A percentile compares a stretch with the other conserved stretches of the same genome.
These are phyloP conservation scores for Hirundo rustica DNA, from an alignment of 2,797 vertebrate species.

Conservation along the genomic window DNA sequence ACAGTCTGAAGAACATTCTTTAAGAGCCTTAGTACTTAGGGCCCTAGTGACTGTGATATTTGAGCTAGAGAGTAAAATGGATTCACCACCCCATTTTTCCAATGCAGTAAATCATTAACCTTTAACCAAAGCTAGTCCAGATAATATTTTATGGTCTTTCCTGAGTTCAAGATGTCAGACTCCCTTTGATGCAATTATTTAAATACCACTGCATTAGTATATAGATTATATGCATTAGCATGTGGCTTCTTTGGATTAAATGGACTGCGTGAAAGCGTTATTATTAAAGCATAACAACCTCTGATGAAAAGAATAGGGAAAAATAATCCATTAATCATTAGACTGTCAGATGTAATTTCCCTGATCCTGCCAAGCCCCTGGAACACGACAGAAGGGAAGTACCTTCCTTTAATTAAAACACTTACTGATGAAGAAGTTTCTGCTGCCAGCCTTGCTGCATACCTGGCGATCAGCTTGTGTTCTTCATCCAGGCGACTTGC, in stretches of 20 bases:
- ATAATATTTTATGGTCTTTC: conserved; percentile 24
- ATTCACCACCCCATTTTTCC: background rate
- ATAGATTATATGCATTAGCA: conserved; percentile 34
- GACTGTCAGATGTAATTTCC: background rate
- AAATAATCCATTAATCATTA: conserved; percentile 38
- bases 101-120: conserved; percentile 34
- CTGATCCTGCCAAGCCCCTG: conserved; percentile 31
- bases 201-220: conserved; percentile 35
- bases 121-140: conserved; percentile 21
- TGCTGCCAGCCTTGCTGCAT: conserved; percentile 95
- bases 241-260: conserved; percentile 17
- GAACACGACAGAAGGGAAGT: background rate
- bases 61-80: conserved; percentile 8
- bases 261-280: conserved; percentile 4
- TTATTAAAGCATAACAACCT: background rate
- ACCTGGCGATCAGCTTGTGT: conserved; percentile 96
- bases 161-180: conserved; percentile 21
- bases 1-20: conserved; percentile 34
- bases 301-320: background rate
- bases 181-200: conserved; percentile 38
- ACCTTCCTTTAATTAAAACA: conserved; percentile 57
- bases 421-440: conserved; percentile 91
- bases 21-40: conserved; percentile 38
- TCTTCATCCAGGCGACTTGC: conserved; percentile 95
- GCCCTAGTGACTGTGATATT: background rate